Base-by-base conservation (phyloP, 2,113 vertebrate genomes). In the Salminus brasiliensis region DNA sequence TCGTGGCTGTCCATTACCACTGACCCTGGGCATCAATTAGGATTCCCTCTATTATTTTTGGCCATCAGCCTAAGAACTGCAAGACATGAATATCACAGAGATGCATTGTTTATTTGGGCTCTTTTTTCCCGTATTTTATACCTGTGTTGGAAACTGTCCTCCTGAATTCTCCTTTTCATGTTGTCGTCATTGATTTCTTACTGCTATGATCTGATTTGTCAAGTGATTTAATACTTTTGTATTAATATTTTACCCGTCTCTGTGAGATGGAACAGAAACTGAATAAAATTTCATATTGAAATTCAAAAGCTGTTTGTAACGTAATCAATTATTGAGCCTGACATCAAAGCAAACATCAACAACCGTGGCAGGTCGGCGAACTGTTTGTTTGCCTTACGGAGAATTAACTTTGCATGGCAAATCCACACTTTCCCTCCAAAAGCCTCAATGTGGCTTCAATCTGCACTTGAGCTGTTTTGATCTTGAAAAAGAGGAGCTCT, bases 271-370 rank as follows among this genome's bases (percentile, higher is more conserved):
- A 39, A 43, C 62, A 76, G 67, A 70, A 57, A 74, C 72, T 79
- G 29, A 91, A 92, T 93, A 92, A 90, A 91, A 70, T 87, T 93
- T 93, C 92, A 93, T 71, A 88, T 92, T 93, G 91, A 92, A 94
- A 91, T 47, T 66, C 62, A 87, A 83, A 68, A 27, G 45, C 32
- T 11, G 23, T 63, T 57, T 71, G 39, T 16, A 68, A 77, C 6
- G 18, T 39, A 12, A 66, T 39, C 62, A 66, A 39, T 66, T 25
- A 39, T 32, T 53, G 62, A 49, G 25, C 47, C 52, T 59, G 55
- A 21, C 25, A 12, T 43, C 8, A 53, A 34, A 55, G 49, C 49
- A n/a, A n/a, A n/a, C n/a, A n/a, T n/a, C n/a, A n/a, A n/a, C n/a
- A n/a, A n/a, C n/a, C 39, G 5, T 1, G 11, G 12, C 41, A 49